Base-by-base conservation (phyloP, 1,140 invertebrate species). In the Aphaenogaster floridana region DNA sequence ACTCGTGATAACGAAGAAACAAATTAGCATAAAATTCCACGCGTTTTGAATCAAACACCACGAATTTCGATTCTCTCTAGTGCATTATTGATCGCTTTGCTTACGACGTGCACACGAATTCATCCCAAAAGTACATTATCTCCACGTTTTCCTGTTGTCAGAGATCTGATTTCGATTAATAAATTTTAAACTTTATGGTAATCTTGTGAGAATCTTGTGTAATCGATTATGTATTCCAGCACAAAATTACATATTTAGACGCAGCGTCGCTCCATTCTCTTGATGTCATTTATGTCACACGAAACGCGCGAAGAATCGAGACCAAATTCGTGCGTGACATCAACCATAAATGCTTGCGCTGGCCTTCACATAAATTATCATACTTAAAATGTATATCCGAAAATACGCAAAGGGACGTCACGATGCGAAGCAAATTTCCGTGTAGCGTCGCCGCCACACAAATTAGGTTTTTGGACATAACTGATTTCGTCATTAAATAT, bases 341-440 rank as follows among this genome's bases (percentile, higher is more conserved):
- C 48, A 36, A 28, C 39, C 28, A 34, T 80, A 78, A 84, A 63
- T 88, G 63, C 59, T 45, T 52, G 54, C 48, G 76, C 8, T 84
- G 57, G 50, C 83, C 71, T 66, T 50, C 13, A 84, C 90, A 91
- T 90, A 89, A 91, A 91, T 91, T 91, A 91, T 79, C 90, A 89
- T 91, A 90, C 48, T 86, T 90, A 81, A 88, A 88, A 81, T 13
- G 39, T 11, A 45, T 9, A 59, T 50, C n/a, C 52, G 28, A 64
- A 87, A 61, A 69, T 61, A 50, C 11, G 74, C 52, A 72, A 86
- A 77, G 45, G 34, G 52, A 64, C n/a, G 28, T 64, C 15, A 17
- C 52, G 78, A 59, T 72, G 77, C 72, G 86, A 57, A 50, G 86
- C 89, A 78, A 91, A 91, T 90, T 72, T 61, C 13, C 42, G 28